Conservation (phyloP, 1,140 invertebrate genomes). For the Oreohelix idahoensis region DNA sequence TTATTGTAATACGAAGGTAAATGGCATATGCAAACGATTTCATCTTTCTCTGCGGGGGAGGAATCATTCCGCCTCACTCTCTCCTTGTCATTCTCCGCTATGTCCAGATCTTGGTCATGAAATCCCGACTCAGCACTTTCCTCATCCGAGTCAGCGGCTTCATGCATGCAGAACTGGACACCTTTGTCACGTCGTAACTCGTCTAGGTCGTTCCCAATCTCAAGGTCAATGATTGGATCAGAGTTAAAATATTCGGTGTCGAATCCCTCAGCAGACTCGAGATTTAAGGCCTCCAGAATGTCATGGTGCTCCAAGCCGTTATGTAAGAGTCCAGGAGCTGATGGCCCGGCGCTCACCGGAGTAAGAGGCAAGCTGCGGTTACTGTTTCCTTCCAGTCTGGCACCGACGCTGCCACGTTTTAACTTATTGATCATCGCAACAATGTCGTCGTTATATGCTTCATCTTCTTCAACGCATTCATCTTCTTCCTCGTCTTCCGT, state of each 20-base stretch:
- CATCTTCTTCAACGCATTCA: constrained; percentile 41
- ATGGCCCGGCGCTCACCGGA: constrained; percentile 16
- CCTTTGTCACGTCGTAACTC: constrained; percentile 61
- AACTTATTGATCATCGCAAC: not conserved
- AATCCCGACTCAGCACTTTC: constrained; percentile 70
- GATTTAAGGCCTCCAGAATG: constrained; percentile 25
- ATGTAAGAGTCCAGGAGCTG: constrained; percentile 17
- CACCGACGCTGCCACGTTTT: not conserved
- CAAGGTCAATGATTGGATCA: constrained; percentile 61
- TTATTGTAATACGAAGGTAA: not conserved
- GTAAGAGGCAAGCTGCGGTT: constrained; percentile 2
- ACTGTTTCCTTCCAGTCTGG: not conserved
- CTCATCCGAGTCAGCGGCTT: constrained; percentile 62
- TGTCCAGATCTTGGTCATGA: constrained; percentile 49
- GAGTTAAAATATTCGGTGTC: constrained; percentile 36
- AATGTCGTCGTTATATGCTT: not conserved
- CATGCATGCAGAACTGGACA: constrained; percentile 62
- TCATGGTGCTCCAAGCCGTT: constrained; percentile 33
- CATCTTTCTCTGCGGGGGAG: not conserved
- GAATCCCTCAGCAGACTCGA: not conserved
- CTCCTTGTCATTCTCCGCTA: constrained; percentile 37
- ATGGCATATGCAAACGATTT: not conserved
- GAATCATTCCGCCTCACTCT: not conserved
- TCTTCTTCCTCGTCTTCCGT: constrained; percentile 80
- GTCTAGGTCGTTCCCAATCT: constrained; percentile 68